Evolutionary conservation across 2,797 vertebrate genomes (phyloP), one percentile per base, ranked within the genome.

Genomic region (Apogon hyalosoma): DNA sequence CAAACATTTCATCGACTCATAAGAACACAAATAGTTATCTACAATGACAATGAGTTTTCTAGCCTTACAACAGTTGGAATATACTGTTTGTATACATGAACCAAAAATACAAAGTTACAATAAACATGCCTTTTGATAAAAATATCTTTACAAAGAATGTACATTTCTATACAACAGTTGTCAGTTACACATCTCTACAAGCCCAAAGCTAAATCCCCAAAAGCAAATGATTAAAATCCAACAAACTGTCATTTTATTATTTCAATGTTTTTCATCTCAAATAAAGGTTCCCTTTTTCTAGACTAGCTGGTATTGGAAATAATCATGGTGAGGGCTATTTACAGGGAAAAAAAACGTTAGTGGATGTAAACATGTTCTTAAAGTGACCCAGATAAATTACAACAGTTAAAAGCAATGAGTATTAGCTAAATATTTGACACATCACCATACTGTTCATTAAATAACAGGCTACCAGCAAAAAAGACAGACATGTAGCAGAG

Each of bases 71-170:
- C 88, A 84, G 83, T 87, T 87, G 80, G 65, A 77, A 87, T 84
- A 76, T 64, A 48, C 39, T 41, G 18, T 31, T 57, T 74, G 73
- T 67, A 36, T 87, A 80, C 90, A 90, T 77, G 56, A 83, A 92
- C 91, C 75, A 55, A 87, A 92, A 90, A 90, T 87, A 92, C 89
- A 93, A 91, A 89, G 88, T 85, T 88, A 93, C 91, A 90, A 86
- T 90, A 84, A 91, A 93, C 93, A 94, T 93, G 93, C 92, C 88
- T 75, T 87, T 92, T 79, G 86, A 92, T 94, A 93, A 93, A 93
- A 94, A 95, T 89, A 92, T 91, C 84, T 93, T 92, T 93, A 94
- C 91, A 94, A 94, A 93, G 92, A 93, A 92, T 94, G 85, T 93
- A 92, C 90, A 94, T 92, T 92, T 94, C 86, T 95, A 91, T 93